phyloP scores from a whole-genome alignment of 2,797 vertebrate species.

The Rhinichthys osculus region DNA sequence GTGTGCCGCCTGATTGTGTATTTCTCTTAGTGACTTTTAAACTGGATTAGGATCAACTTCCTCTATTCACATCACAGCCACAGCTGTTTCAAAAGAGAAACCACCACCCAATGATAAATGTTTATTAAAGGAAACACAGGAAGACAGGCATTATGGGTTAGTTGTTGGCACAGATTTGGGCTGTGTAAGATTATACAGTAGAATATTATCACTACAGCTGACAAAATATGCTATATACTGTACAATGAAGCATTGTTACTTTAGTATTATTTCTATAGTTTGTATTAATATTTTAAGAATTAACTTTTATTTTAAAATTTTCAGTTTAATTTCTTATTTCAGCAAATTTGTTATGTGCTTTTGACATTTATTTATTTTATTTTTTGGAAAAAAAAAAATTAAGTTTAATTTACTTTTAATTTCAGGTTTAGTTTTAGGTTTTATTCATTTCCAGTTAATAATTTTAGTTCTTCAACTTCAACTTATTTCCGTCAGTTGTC shows the following conservation, averaged over 20 bases:
- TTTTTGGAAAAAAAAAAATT: background rate
- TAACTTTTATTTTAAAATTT: background rate
- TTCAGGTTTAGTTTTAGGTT: background rate
- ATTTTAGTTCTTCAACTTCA: too few relatives aligned
- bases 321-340: background rate
- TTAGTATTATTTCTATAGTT: background rate
- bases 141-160: background rate
- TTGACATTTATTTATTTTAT: background rate
- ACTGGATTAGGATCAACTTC: conserved; percentile 5
- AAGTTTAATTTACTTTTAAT: background rate
- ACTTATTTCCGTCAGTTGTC: too few relatives aligned
- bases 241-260: background rate
- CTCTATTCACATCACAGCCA: background rate
- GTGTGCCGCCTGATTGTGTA: background rate
- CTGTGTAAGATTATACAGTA: background rate
- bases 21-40: background rate
- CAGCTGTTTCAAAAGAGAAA: background rate
- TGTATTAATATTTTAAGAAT: background rate
- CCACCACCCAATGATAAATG: background rate
- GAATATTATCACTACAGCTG: background rate
- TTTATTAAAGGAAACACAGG: background rate
- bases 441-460: too few relatives aligned
- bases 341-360: background rate
- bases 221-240: background rate
- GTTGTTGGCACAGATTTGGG: background rate